phyloP scores from a whole-genome alignment of 2,113 vertebrate species.

The Chionodraco myersi region DNA sequence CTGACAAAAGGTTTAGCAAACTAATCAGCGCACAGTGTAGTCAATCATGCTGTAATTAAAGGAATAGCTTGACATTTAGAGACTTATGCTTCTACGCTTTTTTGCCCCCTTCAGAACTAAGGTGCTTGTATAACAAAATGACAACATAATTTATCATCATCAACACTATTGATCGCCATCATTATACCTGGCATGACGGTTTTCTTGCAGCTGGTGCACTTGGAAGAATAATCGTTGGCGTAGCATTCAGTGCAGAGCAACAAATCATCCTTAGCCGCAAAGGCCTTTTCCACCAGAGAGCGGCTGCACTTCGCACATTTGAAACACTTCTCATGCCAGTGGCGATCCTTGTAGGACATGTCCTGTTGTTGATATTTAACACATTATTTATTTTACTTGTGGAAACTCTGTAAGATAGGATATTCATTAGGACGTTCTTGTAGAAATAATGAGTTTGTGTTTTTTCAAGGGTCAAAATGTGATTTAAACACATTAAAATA shows the following conservation, averaged over 20 bases:
- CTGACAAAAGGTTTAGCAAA: background rate
- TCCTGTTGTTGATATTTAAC: slow-evolving; percentile 84
- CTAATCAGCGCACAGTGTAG: background rate
- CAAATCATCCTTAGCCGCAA: slow-evolving; percentile 93
- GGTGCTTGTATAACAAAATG: too few species aligned
- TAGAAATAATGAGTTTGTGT: background rate
- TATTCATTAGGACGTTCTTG: background rate
- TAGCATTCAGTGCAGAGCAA: slow-evolving; percentile 96
- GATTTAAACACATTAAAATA: background rate
- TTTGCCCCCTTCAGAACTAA: too few species aligned
- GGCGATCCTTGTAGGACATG: slow-evolving; percentile 96
- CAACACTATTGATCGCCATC: background rate
- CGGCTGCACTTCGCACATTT: slow-evolving; percentile 92
- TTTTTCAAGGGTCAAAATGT: background rate
- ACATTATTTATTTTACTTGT: background rate
- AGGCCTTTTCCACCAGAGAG: slow-evolving; percentile 95
- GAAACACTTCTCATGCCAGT: slow-evolving; percentile 98
- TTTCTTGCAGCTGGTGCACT: slow-evolving; percentile 94
- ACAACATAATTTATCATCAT: background rate
- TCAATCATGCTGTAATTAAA: background rate
- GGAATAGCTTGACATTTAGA: background rate
- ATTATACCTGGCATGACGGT: slow-evolving; percentile 94
- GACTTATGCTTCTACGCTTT: too few species aligned
- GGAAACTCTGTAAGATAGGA: too few species aligned
- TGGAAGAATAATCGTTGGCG: slow-evolving; percentile 93